Percentiles rank a stretch among this genome's conserved stretches.
Conservation (phyloP, 2,113 vertebrate species). For the Columbina picui region DNA sequence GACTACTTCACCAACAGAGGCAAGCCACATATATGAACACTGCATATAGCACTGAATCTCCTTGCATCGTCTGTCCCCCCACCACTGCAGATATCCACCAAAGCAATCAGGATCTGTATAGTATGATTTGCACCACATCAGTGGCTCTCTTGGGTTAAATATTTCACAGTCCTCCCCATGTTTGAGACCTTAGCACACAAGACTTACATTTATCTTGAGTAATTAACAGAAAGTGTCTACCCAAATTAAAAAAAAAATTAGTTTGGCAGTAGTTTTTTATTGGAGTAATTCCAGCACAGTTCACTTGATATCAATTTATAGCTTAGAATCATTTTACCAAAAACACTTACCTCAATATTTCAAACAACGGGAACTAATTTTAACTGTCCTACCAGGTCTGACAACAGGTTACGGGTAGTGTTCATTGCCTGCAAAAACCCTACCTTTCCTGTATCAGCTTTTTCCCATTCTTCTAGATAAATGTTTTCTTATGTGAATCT, state of each 20-base stretch:
- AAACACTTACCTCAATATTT: background rate
- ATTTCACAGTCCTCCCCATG: background rate
- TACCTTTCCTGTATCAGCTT: background rate
- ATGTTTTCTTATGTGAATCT: background rate
- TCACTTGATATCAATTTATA: background rate
- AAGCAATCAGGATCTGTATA: background rate
- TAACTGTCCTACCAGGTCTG: background rate
- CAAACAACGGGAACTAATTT: background rate
- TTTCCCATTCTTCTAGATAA: background rate
- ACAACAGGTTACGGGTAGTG: background rate
- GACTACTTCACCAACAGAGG: background rate
- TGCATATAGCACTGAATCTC: background rate
- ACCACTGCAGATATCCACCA: rapidly evolving
- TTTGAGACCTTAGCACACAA: background rate
- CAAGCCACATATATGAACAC: background rate
- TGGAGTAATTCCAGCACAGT: background rate
- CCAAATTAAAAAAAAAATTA: background rate
- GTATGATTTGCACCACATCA: background rate
- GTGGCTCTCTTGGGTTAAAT: background rate
- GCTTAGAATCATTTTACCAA: background rate
- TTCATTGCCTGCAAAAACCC: background rate
- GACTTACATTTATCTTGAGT: background rate
- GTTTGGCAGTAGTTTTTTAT: background rate
- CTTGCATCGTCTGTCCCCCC: rapidly evolving
- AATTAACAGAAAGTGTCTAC: background rate